Evolutionary conservation across 1,140 invertebrate genomes (phyloP).

Genomic region (Bilobella aurantiaca): DNA sequence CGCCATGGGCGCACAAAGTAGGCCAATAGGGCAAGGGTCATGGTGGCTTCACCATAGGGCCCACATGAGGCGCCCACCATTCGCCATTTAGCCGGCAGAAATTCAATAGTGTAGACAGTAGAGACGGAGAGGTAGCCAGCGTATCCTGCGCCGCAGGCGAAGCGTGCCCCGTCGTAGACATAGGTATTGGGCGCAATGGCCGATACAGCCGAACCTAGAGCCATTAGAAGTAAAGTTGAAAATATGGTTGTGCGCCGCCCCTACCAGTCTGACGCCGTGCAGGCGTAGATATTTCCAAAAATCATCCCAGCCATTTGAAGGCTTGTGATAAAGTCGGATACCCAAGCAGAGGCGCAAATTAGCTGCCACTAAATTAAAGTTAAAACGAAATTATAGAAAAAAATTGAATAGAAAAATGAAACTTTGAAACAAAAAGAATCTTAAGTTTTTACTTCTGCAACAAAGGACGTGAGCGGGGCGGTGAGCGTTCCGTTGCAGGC

Average conservation of each 20-base stretch:
- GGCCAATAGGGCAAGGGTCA: constrained; percentile 21
- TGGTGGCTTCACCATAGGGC: constrained; percentile 27
- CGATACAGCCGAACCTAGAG: background rate
- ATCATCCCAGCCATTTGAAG: constrained; percentile 27
- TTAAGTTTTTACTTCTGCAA: constrained; percentile 7
- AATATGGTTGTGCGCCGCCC: constrained; percentile 5
- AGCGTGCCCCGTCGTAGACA: constrained; percentile 13
- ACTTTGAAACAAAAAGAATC: too few relatives aligned
- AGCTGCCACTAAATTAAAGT: constrained; percentile 19
- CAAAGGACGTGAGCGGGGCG: background rate
- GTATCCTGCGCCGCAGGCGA: constrained; percentile 18
- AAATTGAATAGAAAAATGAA: background rate
- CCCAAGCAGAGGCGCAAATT: constrained; percentile 20
- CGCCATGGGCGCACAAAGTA: constrained; percentile 31
- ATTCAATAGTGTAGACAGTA: constrained; percentile 29
- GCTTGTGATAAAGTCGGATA: constrained; percentile 22
- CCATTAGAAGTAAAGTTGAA: background rate
- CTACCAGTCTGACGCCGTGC: constrained; percentile 24
- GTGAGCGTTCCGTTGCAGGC: constrained; percentile 3
- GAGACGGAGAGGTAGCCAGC: background rate
- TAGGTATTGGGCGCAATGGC: constrained; percentile 19
- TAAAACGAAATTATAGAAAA: background rate
- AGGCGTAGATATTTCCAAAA: constrained; percentile 17
- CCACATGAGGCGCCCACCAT: constrained; percentile 19
- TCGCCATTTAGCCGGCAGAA: constrained; percentile 30